Evolutionary conservation across 2,113 vertebrate genomes (phyloP), one percentile per base, ranked within the genome.

Genomic region (Pseudolaguvia tuberculata): DNA sequence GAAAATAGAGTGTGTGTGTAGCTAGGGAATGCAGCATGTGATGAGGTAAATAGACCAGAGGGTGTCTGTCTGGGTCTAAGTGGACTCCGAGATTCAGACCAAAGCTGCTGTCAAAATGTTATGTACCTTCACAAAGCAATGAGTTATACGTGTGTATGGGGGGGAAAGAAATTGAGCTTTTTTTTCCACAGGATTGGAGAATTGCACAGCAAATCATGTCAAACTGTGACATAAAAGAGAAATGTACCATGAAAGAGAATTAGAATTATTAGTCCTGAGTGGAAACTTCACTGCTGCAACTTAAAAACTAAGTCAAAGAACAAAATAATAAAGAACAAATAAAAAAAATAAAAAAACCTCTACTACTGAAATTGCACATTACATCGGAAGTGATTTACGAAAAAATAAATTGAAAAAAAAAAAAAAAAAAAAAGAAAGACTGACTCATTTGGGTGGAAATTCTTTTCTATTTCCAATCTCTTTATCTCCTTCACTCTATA

Each of bases 1-100:
- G 86, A 83, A 48, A 35, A 50, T 21, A 25, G 27, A 52, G 70
- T 62, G 66, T 67, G 23, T 85, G 61, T 78, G 50, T 17, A 27
- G 67, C n/a, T 77, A 35, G 20, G 52, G 31, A 61, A 50, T 45
- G 50, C 77, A n/a, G 57, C 78, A 66, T 63, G 52, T 72, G 77
- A 21, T 21, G 71, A 69, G 48, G 77, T 76, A 74, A 69, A 69
- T 57, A 73, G 45, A 67, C 42, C 65, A 45, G 21, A 51, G 39
- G 20, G 45, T 73, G 77, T 58, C 77, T 67, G 42, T 67, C 52
- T 68, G 70, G 27, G 51, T 66, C 56, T 78, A 69, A 69, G n/a
- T 53, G 71, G 53, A 25, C 29, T 74, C 48, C 47, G 59, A 53
- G 68, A 78, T 55, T 66, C 70, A 52, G 45, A 78, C 20, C 61